Evolutionary conservation across 2,113 vertebrate species (phyloP).

Genomic region (Pan troglodytes): NHGRI_mPanTro3-v2.1_pri NC_072407.2:75999501-76000000

Average conservation of each 20-base stretch:
- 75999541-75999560: background rate
- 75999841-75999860: background rate
- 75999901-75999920: no score
- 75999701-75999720: background rate
- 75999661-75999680: background rate
- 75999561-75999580: background rate
- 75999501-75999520: background rate
- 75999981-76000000: no score
- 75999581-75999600: background rate
- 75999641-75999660: background rate
- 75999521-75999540: background rate
- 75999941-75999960: no score
- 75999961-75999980: no score
- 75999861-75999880: no score
- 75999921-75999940: no score
- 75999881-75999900: no score
- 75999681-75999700: background rate
- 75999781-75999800: background rate
- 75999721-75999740: background rate
- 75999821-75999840: background rate
- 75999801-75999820: background rate
- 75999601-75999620: background rate
- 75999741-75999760: background rate
- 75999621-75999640: background rate
- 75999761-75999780: conserved; percentile 23